Evolutionary conservation across 53 echinoderm and acorn worm genomes (phyloP).

Genomic region (Crossaster papposus): DNA sequence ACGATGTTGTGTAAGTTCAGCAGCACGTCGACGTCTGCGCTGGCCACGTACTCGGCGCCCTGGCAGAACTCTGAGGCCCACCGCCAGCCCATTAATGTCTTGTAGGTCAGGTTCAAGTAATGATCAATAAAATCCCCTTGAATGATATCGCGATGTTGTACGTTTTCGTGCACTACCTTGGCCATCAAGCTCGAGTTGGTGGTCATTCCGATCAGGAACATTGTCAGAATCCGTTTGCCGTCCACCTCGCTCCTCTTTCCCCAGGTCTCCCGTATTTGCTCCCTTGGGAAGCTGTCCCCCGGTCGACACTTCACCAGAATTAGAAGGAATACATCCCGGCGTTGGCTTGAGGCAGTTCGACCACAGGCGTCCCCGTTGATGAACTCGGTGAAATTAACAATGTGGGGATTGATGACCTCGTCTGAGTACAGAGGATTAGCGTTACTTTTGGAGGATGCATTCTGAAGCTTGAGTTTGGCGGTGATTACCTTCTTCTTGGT

Average conservation of each 20-base stretch:
- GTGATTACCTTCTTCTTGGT: neutral
- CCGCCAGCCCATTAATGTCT: slow-evolving; percentile 33
- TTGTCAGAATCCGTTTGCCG: slow-evolving; percentile 17
- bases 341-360: neutral
- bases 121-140: slow-evolving; percentile 27
- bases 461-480: neutral
- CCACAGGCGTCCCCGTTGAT: slow-evolving; percentile 18
- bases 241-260: slow-evolving; percentile 2
- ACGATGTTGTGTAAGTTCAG: slow-evolving; percentile 12
- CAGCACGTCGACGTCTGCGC: slow-evolving; percentile 31
- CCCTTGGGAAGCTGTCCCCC: neutral
- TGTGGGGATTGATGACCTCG: slow-evolving; percentile 21
- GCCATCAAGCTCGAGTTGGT: neutral
- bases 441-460: neutral
- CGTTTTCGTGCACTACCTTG: neutral
- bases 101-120: slow-evolving; percentile 35
- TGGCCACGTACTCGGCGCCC: slow-evolving; percentile 11
- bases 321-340: neutral
- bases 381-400: slow-evolving; percentile 19
- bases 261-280: slow-evolving; percentile 27
- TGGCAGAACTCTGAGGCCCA: slow-evolving; percentile 31
- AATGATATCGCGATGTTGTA: neutral
- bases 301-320: slow-evolving; percentile 41
- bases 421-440: slow-evolving; percentile 1
- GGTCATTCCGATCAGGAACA: slow-evolving; percentile 30